These are phyloP conservation scores for Drosophila heteroneura DNA, from an alignment of 2,888 invertebrate genomes.

Conservation along the genomic window DNA sequence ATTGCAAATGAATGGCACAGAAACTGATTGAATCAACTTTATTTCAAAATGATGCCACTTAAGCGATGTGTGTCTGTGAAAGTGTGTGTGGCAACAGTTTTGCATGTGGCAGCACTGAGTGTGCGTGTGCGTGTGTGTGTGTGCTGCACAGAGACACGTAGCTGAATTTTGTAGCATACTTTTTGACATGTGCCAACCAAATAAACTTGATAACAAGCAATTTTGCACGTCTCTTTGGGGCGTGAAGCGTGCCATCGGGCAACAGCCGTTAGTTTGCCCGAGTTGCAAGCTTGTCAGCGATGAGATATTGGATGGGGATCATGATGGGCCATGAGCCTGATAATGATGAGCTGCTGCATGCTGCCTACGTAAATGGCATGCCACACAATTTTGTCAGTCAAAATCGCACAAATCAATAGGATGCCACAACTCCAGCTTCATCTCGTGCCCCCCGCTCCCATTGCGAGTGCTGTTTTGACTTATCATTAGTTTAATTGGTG, in stretches of 20 bases:
- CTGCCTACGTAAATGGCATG: slow-evolving; percentile 27
- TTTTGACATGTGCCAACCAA: slow-evolving; percentile 78
- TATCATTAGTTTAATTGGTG: slow-evolving; percentile 84
- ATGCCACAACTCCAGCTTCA: slow-evolving; percentile 3
- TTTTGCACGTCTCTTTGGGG: slow-evolving; percentile 80
- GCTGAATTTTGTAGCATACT: slow-evolving; percentile 69
- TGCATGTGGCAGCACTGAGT: slow-evolving; percentile 54
- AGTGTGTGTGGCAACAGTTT: slow-evolving; percentile 54
- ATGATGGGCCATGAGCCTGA: slow-evolving; percentile 17
- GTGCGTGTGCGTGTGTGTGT: slow-evolving; percentile 16
- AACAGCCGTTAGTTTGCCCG: slow-evolving; percentile 46
- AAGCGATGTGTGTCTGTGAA: slow-evolving; percentile 46
- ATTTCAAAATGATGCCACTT: slow-evolving; percentile 86
- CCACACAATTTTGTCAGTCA: slow-evolving; percentile 26
- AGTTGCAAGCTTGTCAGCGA: slow-evolving; percentile 49
- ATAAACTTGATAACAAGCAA: slow-evolving; percentile 84
- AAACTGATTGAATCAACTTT: slow-evolving; percentile 85
- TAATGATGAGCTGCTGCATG: slow-evolving; percentile 48
- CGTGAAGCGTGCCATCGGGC: slow-evolving; percentile 57
- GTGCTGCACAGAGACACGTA: slow-evolving; percentile 44
- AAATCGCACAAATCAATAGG: slow-evolving; percentile 47
- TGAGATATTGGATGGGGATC: slow-evolving; percentile 17
- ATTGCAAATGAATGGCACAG: slow-evolving; percentile 59
- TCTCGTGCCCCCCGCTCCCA: not conserved
- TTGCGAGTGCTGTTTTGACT: slow-evolving; percentile 69